Percentiles rank a stretch among this genome's conserved stretches.
Evolutionary conservation across 2,113 vertebrate species (phyloP).

Genomic region (Stegostoma tigrinum): DNA sequence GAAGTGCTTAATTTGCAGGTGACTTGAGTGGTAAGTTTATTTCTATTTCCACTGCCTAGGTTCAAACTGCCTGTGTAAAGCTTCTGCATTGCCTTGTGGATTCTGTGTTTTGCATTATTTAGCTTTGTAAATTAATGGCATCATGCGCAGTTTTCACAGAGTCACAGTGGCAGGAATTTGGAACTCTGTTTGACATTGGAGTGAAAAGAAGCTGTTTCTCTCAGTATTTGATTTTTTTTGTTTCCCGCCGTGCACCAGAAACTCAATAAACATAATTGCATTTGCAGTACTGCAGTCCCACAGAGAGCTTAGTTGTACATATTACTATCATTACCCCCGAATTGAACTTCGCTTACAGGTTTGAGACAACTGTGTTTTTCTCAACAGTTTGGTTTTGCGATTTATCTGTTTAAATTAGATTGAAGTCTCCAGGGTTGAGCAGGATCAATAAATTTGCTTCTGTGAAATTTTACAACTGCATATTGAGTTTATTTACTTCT

Average conservation of each 20-base stretch:
- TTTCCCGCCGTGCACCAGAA: background rate
- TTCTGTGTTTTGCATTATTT: background rate
- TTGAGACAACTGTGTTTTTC: background rate
- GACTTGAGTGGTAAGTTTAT: background rate
- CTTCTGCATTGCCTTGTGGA: background rate
- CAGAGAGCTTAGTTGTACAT: background rate
- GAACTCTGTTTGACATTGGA: background rate
- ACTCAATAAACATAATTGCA: background rate
- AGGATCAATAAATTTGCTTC: background rate
- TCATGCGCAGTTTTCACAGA: background rate
- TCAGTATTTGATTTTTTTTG: background rate
- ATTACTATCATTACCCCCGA: background rate
- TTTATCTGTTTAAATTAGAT: background rate
- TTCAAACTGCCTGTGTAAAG: background rate
- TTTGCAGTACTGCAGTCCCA: background rate
- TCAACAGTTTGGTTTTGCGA: background rate
- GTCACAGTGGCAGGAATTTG: background rate
- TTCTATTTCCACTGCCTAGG: background rate
- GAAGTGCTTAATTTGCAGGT: background rate
- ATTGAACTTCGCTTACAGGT: background rate
- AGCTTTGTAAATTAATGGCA: background rate
- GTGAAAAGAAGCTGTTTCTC: background rate
- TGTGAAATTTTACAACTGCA: background rate
- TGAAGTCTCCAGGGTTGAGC: background rate
- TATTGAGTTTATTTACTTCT: background rate